Base-by-base conservation (phyloP, 2,888 invertebrate species). In the Uloborus plumipes region DNA sequence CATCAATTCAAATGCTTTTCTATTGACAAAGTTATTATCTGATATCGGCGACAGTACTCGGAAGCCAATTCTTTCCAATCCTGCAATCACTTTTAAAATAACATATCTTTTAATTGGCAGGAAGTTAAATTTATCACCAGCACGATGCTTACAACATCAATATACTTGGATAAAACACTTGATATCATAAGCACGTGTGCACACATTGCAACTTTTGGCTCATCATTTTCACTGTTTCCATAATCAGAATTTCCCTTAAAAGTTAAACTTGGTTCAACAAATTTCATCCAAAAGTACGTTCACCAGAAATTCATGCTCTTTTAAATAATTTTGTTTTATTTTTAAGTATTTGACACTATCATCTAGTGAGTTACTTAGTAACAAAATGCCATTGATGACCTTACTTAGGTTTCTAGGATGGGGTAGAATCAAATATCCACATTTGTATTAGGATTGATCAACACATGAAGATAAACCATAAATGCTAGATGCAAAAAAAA, bases 151-250 rank as follows among this genome's bases (percentile, higher is more conserved):
- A 64, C 26, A 4, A 67, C 15, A 47, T 67, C 47, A 49, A 49
- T 67, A 47, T 50, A 67, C 2, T n/a, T 20, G 4, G 67, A 50
- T 16, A 67, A 67, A 47, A 67, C 18, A 13, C n/a, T n/a, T 16
- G 67, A 67, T 47, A 67, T 7, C 67, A 67, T 51, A 50, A 67
- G 22, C 7, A 67, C 67, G 49, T 67, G 67, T 6, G 67, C 67
- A 16, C 2, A 49, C 50, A 49, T 67, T 2, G 67, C 67, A 47
- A 20, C 67, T 20, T 20, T 26, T 2, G 39, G 18, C 11, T 11
- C 2, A 47, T 67, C 26, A 18, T 14, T 14, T 11, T 67, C 67
- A 67, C 67, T 20, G 49, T n/a, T 14, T 47, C 67, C 67, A 51
- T 13, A 47, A 13, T 49, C 9, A n/a, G n/a, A 26, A 16, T 20